Conservation (phyloP, 2,797 vertebrate genomes). For the Melanotaenia pygmaea region DNA sequence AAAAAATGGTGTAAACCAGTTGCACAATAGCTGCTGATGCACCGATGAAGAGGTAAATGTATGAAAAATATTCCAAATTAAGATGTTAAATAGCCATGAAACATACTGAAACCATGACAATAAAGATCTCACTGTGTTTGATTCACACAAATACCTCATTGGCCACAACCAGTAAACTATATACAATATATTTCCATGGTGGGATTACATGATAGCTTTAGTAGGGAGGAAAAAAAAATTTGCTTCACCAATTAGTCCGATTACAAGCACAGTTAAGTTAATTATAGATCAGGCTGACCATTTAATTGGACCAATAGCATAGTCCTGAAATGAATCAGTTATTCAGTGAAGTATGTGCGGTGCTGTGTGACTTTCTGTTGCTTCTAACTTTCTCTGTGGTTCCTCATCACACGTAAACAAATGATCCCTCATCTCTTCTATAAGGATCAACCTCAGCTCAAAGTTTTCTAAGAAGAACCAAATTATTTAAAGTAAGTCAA, state of each 20-base stretch:
- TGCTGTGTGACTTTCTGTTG: neutral
- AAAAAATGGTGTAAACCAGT: neutral
- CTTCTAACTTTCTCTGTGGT: too few relatives aligned
- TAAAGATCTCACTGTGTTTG: neutral
- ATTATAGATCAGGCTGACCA: neutral
- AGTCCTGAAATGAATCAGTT: neutral
- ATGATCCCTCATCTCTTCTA: too few relatives aligned
- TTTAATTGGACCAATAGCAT: neutral
- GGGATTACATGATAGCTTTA: too few relatives aligned
- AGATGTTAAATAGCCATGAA: neutral
- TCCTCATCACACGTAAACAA: too few relatives aligned
- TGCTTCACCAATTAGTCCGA: neutral
- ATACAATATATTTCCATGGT: too few relatives aligned
- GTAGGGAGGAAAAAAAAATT: neutral
- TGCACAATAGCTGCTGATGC: neutral
- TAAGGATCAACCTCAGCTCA: too few relatives aligned
- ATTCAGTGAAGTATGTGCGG: neutral
- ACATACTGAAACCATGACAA: neutral
- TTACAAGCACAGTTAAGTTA: neutral
- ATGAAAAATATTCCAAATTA: neutral
- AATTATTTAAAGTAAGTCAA: too few relatives aligned
- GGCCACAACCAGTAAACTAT: too few relatives aligned
- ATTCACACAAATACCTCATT: too few relatives aligned
- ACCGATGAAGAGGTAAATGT: neutral
- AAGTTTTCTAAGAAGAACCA: too few relatives aligned